Base-by-base conservation (phyloP, 2,113 vertebrate species). In the Arvicanthis niloticus region DNA sequence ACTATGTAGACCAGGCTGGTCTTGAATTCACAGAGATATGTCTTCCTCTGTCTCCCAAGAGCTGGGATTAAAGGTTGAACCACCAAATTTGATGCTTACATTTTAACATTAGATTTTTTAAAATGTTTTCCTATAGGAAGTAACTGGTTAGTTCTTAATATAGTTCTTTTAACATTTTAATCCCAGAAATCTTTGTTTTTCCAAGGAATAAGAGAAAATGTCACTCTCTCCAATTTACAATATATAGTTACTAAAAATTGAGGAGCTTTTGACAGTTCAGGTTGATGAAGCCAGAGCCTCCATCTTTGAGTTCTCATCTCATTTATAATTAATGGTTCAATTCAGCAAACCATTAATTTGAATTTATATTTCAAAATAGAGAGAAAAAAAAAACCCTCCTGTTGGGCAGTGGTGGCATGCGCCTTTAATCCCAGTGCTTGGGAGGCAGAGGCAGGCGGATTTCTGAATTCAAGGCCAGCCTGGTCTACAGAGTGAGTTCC, bases 121-220 rank as follows among this genome's bases (percentile, higher is more conserved):
- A 88, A 96, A 94, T 76, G 67, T 96, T 94, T 96, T 90, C 90
- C n/a, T 80, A 15, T 88, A 72, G 77, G 62, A 91, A 84, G 22
- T 68, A 42, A 62, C 2, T 90, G 76, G 58, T 68, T 13, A 68
- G 21, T 56, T 76, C 4, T 95, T 95, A 42, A 58, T 81, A 37
- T 12, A 37, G 1, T 91, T 76, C 62, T 97, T 87, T 60, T 72
- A 87, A 72, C 48, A 78, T 87, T 94, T 97, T 89, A 91, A 68
- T 84, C 34, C 56, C 73, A 80, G 60, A 89, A 40, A 22, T 21
- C 42, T 95, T 97, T 88, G 53, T 40, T 93, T 92, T 97, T 91
- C 81, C 72, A 53, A 87, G 68, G 58, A 95, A 73, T 75, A 26
- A 73, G 60, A 87, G 40, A 15, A 60, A 60, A 31, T 78, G 15